Evolutionary conservation across 2,888 invertebrate genomes (phyloP).

Genomic region (Diaperis boleti): DNA sequence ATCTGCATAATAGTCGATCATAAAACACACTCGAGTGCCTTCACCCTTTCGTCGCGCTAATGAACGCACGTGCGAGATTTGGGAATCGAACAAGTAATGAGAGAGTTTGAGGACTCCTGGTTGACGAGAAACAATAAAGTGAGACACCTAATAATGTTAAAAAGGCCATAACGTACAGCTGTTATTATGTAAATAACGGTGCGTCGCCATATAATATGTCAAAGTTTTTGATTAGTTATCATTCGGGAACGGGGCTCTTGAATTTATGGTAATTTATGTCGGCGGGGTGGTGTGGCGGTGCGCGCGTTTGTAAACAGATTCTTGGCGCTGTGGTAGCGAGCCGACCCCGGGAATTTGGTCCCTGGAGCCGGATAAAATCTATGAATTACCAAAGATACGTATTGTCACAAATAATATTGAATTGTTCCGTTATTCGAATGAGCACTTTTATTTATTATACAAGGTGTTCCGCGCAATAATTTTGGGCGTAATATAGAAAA

Average conservation of each 20-base stretch:
- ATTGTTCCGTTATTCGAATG: too few species aligned
- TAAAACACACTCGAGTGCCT: constrained; percentile 30
- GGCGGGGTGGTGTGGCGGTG: too few species aligned
- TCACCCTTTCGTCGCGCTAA: constrained; percentile 13
- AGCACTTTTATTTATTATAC: too few species aligned
- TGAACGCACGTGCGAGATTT: not conserved
- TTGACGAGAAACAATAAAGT: constrained; percentile 42
- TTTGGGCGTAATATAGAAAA: too few species aligned
- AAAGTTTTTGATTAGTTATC: constrained; percentile 54
- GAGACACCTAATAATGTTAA: constrained; percentile 59
- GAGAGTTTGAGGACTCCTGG: constrained; percentile 30
- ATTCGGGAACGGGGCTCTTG: constrained; percentile 40
- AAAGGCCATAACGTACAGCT: constrained; percentile 59
- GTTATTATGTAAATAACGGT: constrained; percentile 57
- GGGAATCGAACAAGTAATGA: not conserved
- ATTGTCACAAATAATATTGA: too few species aligned
- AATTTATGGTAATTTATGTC: constrained; percentile 39
- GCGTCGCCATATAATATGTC: constrained; percentile 49
- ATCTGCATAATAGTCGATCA: constrained; percentile 30
- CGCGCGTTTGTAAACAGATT: too few species aligned
- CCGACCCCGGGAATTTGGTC: too few species aligned
- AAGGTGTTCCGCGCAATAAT: too few species aligned
- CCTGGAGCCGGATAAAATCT: too few species aligned
- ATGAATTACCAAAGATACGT: too few species aligned
- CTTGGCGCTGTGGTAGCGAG: too few species aligned